Percentiles rank a stretch among this genome's conserved stretches.
These are phyloP conservation scores for Pangasius macronema DNA, from an alignment of 2,797 vertebrate genomes.

Conservation along the genomic window DNA sequence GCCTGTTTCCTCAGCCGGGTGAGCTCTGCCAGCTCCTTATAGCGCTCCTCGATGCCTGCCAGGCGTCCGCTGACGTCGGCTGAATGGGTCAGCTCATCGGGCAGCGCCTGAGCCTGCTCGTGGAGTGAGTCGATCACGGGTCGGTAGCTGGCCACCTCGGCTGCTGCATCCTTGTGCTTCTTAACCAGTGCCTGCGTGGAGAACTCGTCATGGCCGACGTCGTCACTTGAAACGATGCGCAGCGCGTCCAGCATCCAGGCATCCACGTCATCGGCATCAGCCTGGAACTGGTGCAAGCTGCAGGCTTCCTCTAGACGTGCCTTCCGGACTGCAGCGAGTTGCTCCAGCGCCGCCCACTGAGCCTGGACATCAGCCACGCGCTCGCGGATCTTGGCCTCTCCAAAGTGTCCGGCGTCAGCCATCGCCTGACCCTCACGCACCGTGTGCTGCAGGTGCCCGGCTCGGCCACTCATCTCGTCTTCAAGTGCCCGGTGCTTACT, in stretches of 20 bases:
- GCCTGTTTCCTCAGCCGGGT: slow-evolving; percentile 91
- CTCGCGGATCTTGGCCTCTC: slow-evolving; percentile 91
- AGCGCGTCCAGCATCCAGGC: slow-evolving; percentile 96
- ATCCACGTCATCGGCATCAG: slow-evolving; percentile 92
- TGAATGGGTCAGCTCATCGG: slow-evolving; percentile 76
- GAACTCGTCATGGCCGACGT: slow-evolving; percentile 96
- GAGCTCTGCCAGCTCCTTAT: slow-evolving; percentile 91
- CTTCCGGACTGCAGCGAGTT: slow-evolving; percentile 89
- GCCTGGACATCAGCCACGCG: slow-evolving; percentile 86
- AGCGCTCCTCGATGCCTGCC: slow-evolving; percentile 92
- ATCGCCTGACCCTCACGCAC: slow-evolving; percentile 91
- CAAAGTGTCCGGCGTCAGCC: slow-evolving; percentile 90
- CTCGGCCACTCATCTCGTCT: slow-evolving; percentile 93
- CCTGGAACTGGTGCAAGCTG: slow-evolving; percentile 95
- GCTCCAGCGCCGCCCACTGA: slow-evolving; percentile 92
- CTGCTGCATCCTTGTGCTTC: slow-evolving; percentile 96
- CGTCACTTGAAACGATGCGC: slow-evolving; percentile 91
- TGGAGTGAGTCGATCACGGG: slow-evolving; percentile 89
- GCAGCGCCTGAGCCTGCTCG: slow-evolving; percentile 85
- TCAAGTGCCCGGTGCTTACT: slow-evolving; percentile 96
- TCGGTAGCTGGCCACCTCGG: slow-evolving; percentile 91
- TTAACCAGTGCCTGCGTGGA: slow-evolving; percentile 95
- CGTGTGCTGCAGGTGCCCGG: slow-evolving; percentile 88
- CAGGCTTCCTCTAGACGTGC: slow-evolving; percentile 87
- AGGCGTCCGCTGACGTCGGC: slow-evolving; percentile 83